Conservation (phyloP, 2,888 invertebrate species). For the Cryptophagus acutangulus region DNA sequence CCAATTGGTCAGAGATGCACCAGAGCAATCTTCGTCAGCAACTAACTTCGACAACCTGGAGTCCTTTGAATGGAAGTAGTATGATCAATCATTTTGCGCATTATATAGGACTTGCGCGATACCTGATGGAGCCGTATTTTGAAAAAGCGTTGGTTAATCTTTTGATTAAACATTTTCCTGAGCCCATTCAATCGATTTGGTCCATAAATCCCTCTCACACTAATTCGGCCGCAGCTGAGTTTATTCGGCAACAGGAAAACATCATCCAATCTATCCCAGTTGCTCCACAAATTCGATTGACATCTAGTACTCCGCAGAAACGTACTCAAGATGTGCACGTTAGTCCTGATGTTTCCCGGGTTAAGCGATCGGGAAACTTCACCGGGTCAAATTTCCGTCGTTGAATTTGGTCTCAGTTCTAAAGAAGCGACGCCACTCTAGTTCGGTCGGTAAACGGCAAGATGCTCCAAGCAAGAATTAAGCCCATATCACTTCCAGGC, state of each 20-base stretch:
- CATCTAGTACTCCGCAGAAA: not conserved
- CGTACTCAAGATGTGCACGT: too few relatives aligned
- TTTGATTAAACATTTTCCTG: slow-evolving; percentile 14
- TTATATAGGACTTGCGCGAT: slow-evolving; percentile 6
- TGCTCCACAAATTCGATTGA: too few relatives aligned
- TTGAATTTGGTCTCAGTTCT: too few relatives aligned
- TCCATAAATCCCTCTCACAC: slow-evolving; percentile 8
- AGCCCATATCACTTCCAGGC: not conserved
- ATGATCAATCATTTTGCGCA: slow-evolving; percentile 13
- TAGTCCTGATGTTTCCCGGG: too few relatives aligned
- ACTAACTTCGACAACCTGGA: not conserved
- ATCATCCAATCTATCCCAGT: slow-evolving; percentile 3
- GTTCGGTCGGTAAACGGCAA: not conserved
- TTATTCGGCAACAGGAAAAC: slow-evolving; percentile 11
- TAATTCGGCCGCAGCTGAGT: slow-evolving; percentile 6
- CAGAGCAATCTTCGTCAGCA: slow-evolving; percentile 9
- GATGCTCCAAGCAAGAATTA: not conserved
- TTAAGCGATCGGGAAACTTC: not conserved
- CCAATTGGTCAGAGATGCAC: slow-evolving; percentile 10
- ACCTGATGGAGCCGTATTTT: slow-evolving; percentile 7
- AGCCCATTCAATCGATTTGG: slow-evolving; percentile 13
- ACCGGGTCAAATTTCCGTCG: too few relatives aligned
- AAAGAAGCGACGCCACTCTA: not conserved
- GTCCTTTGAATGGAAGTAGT: not conserved
- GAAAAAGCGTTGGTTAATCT: slow-evolving; percentile 5